Conservation (phyloP, 2,888 invertebrate species). For the Parnassius smintheus region DNA sequence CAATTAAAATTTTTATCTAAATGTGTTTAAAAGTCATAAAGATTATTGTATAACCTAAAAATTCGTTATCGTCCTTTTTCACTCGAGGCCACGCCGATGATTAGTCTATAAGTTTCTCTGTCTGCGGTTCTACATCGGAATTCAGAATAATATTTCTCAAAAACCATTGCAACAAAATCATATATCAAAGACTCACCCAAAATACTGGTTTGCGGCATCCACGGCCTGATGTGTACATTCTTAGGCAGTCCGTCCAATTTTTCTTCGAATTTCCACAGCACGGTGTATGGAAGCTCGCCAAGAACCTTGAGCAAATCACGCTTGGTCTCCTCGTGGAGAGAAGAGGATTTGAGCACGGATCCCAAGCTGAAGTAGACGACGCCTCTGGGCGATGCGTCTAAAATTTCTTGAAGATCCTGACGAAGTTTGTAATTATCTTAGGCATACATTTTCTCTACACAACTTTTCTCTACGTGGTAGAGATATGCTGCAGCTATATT, state of each 20-base stretch:
- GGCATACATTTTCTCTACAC: no score
- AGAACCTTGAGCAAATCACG: constrained; percentile 43
- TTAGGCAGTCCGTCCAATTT: constrained; percentile 53
- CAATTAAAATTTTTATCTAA: no score
- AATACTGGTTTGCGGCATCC: constrained; percentile 78
- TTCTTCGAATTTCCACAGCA: constrained; percentile 78
- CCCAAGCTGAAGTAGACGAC: constrained; percentile 69
- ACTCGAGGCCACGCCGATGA: no score
- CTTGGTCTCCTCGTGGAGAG: constrained; percentile 39
- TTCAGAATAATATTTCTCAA: no score
- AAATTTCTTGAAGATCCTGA: constrained; percentile 55
- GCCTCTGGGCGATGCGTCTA: constrained; percentile 53
- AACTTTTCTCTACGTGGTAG: no score
- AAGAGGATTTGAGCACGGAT: constrained; percentile 46
- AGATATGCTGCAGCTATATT: no score
- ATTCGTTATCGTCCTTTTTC: no score
- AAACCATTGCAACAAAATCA: no score
- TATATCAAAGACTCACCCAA: constrained; percentile 50
- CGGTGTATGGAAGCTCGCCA: constrained; percentile 51
- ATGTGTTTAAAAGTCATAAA: no score
- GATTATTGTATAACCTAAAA: no score
- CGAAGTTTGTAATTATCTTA: constrained; percentile 4
- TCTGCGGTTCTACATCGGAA: no score
- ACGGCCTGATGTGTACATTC: constrained; percentile 67
- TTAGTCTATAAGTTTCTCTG: no score